Conservation (phyloP, 2,113 vertebrate species). For the Sebastes fasciatus region DNA sequence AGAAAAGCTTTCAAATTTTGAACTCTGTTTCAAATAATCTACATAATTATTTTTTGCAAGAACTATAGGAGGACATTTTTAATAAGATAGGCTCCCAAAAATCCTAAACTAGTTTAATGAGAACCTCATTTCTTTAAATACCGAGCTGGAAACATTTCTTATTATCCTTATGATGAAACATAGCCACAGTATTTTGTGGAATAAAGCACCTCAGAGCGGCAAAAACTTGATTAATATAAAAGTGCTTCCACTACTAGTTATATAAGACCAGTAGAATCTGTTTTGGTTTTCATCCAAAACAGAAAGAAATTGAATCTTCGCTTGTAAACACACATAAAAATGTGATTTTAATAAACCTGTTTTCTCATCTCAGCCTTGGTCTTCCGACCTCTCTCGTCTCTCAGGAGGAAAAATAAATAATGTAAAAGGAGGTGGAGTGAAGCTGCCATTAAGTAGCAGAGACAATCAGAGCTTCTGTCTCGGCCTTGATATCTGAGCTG, state of each 20-base stretch:
- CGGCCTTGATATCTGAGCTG: slow-evolving; percentile 37
- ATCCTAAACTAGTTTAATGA: background rate
- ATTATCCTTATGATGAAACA: background rate
- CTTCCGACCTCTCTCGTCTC: background rate
- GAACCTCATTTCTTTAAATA: background rate
- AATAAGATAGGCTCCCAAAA: background rate
- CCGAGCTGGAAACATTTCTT: background rate
- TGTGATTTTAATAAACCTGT: slow-evolving; percentile 7
- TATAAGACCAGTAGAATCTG: background rate
- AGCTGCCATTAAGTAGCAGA: slow-evolving; percentile 44
- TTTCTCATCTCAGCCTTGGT: background rate
- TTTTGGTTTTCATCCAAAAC: background rate
- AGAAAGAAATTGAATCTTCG: slow-evolving; percentile 3
- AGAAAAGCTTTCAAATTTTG: background rate
- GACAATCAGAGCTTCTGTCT: slow-evolving; percentile 50
- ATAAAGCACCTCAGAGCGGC: background rate
- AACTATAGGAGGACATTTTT: background rate
- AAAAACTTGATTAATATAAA: background rate
- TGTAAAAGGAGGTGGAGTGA: slow-evolving; percentile 22
- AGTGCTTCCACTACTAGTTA: background rate
- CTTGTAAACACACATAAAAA: background rate
- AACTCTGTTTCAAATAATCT: background rate
- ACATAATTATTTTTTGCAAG: background rate
- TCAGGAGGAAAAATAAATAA: slow-evolving; percentile 27
- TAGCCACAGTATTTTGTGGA: background rate